Evolutionary conservation across 2,113 vertebrate species (phyloP).

Genomic region (Ciconia maguari): DNA sequence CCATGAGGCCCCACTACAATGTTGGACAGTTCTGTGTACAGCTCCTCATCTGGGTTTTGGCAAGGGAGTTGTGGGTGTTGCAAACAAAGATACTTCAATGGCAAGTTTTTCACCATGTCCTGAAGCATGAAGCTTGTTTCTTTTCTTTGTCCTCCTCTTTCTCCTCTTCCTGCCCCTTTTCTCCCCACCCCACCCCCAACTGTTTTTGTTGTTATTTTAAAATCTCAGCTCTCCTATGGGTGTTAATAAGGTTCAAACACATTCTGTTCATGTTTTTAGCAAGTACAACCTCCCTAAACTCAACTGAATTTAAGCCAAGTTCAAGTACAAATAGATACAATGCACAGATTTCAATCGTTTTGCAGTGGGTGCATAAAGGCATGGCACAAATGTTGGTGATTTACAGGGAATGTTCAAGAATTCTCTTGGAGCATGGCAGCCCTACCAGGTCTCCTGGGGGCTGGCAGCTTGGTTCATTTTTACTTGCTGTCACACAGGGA

Average conservation of each 20-base stretch:
- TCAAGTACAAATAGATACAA: not conserved
- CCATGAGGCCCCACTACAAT: fast-evolving
- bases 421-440: not conserved
- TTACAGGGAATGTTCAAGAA: not conserved
- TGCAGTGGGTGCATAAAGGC: not conserved
- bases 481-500: not conserved
- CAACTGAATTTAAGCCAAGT: not conserved
- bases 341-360: not conserved
- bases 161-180: not conserved
- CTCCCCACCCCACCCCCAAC: too few relatives aligned
- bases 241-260: not conserved
- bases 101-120: not conserved
- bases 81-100: not conserved
- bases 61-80: not conserved
- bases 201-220: not conserved
- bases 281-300: not conserved
- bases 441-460: not conserved
- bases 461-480: not conserved
- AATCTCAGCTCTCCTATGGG: not conserved
- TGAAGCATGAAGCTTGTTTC: not conserved
- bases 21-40: not conserved
- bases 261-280: not conserved
- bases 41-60: not conserved
- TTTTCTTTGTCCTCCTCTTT: not conserved
- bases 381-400: not conserved